Base-by-base conservation (phyloP, 2,888 invertebrate genomes). In the Eucriotettix oculatus region DNA sequence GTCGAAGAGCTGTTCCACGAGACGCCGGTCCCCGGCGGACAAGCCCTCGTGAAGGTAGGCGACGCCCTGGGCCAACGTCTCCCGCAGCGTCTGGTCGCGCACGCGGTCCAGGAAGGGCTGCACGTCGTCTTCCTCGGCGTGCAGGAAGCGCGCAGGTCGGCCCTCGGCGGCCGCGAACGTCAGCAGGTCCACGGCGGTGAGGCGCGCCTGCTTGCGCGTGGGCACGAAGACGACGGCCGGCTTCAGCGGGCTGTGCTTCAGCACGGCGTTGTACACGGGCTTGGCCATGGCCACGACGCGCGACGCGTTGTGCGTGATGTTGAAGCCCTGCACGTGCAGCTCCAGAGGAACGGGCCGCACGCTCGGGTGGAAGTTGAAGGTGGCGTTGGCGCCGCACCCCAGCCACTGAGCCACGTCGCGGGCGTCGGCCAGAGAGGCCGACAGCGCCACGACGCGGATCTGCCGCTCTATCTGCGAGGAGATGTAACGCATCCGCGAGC, bases 361-460 rank as follows among this genome's bases (percentile, higher is more conserved):
- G 70, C 93, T 95, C 0, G 99, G 98, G 71, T 98, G 97, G 76
- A 99, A 99, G 78, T 99, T 99, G 76, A 98, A 99, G 2, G 94
- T 91, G 41, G 89, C 86, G 67, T 93, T 91, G 3, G 94, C 84
- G 67, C 87, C 88, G 69, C 96, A 96, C 17, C 97, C 97, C 54
- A 98, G 77, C 98, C 98, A 98, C 70, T 94, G 92, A 0, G 95
- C 88, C 9, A 96, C 86, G 74, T 98, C 97, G 65, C 90, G 84
- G 0, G 98, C 96, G 77, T 98, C 97, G 16, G 93, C 90, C 57
- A 99, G 76, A 0, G 98, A 95, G 0, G 95, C 87, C 5, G 94
- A 92, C 14, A 99, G 76, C 0, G 97, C 95, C 43, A 99, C 85
- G 59, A 99, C 94, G 16, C 98, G 81, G 65, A 97, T 94, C 42